Percentiles rank a stretch among this genome's conserved stretches.
Conservation (phyloP, 2,888 invertebrate species). For the Rhagophthalmus giganteus region DNA sequence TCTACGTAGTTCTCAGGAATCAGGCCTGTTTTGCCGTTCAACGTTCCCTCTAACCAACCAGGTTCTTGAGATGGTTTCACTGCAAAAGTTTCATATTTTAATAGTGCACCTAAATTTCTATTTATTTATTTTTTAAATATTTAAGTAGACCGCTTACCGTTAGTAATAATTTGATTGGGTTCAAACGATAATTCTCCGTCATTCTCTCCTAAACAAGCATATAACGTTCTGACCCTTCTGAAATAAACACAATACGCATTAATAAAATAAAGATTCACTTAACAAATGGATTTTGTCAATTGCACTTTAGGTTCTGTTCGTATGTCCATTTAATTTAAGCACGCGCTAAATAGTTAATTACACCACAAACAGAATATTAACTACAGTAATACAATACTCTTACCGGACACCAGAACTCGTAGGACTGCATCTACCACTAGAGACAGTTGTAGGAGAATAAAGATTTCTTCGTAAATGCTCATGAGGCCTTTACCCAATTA, state of each 20-base stretch:
- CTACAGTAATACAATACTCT: no score
- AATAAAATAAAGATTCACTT: no score
- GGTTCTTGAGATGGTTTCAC: constrained; percentile 91
- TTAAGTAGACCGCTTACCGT: constrained; percentile 67
- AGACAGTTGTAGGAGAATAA: constrained; percentile 47
- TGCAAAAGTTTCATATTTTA: constrained; percentile 48
- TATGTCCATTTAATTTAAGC: no score
- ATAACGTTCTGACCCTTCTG: constrained; percentile 89
- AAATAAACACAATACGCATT: constrained; percentile 34
- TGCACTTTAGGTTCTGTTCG: no score
- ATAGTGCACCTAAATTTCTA: not conserved
- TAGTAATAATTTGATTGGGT: constrained; percentile 96
- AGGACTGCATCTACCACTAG: constrained; percentile 51
- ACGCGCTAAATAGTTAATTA: no score
- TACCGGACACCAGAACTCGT: constrained; percentile 43
- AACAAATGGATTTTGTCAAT: no score
- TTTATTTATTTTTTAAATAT: not conserved
- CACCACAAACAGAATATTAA: no score
- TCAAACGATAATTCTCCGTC: constrained; percentile 97
- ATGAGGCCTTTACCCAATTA: constrained; percentile 27
- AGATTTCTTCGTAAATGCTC: constrained; percentile 45
- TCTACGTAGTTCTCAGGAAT: constrained; percentile 98
- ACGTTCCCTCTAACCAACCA: constrained; percentile 95
- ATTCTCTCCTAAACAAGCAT: constrained; percentile 94
- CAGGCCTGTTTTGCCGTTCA: constrained; percentile 89